Conservation (phyloP, 2,113 vertebrate genomes). For the Pangasianodon gigas region DNA sequence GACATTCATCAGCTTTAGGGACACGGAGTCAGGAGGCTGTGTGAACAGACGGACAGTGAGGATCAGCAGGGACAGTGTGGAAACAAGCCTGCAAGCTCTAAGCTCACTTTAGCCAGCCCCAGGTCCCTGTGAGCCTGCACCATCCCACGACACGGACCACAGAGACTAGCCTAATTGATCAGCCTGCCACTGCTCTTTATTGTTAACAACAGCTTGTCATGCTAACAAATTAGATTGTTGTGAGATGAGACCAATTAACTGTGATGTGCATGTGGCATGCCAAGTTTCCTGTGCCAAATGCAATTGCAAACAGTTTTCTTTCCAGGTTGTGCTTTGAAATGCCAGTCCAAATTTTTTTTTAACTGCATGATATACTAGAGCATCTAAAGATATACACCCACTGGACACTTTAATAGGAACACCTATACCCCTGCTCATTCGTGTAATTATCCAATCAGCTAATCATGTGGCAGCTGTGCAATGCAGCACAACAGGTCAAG, state of each 20-base stretch:
- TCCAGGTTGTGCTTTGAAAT: slow-evolving; percentile 43
- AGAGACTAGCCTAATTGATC: slow-evolving; percentile 61
- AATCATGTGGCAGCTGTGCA: not conserved
- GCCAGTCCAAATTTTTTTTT: slow-evolving; percentile 31
- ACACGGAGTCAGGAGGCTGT: slow-evolving; percentile 21
- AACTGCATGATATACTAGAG: not conserved
- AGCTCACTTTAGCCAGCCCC: slow-evolving; percentile 12
- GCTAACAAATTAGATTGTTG: slow-evolving; percentile 64
- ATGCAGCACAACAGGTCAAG: not conserved
- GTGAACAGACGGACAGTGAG: not conserved
- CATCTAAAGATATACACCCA: not conserved
- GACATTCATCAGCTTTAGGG: slow-evolving; percentile 34
- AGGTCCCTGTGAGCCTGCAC: slow-evolving; percentile 20
- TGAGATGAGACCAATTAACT: slow-evolving; percentile 63
- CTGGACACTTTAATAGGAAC: not conserved
- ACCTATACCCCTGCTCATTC: not conserved
- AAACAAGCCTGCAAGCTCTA: slow-evolving; percentile 5
- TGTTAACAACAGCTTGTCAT: slow-evolving; percentile 67
- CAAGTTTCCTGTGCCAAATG: slow-evolving; percentile 34
- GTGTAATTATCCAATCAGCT: not conserved
- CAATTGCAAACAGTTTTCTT: not conserved
- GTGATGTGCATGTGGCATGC: slow-evolving; percentile 45
- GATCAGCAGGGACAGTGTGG: slow-evolving; percentile 4
- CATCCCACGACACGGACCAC: slow-evolving; percentile 21
- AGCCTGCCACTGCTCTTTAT: slow-evolving; percentile 61